Evolutionary conservation across 1,140 invertebrate genomes (phyloP).

Genomic region (Halesus radiatus): DNA sequence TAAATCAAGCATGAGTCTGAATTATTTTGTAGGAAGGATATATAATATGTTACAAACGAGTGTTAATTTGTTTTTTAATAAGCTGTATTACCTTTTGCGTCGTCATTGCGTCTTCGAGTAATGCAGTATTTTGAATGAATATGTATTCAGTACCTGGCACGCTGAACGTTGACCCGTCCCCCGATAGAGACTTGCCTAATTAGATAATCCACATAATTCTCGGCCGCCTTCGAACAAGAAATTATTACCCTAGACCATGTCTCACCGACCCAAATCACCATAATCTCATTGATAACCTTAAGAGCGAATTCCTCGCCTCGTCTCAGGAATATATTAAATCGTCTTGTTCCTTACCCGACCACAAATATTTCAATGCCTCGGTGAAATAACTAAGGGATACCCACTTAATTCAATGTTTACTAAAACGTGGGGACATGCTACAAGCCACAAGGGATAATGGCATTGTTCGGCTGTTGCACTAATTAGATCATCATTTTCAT

Average conservation of each 20-base stretch:
- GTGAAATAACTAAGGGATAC: conserved; percentile 13
- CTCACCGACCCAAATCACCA: conserved; percentile 34
- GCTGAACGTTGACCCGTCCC: background rate
- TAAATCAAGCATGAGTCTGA: too few species aligned
- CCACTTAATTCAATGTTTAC: conserved; percentile 25
- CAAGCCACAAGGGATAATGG: background rate
- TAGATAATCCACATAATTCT: conserved; percentile 29
- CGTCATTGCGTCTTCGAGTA: too few species aligned
- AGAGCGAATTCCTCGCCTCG: conserved; percentile 25
- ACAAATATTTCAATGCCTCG: conserved; percentile 39
- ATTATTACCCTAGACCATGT: conserved; percentile 38
- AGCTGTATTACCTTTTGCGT: too few species aligned
- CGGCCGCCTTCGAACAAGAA: conserved; percentile 6
- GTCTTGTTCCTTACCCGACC: conserved; percentile 29
- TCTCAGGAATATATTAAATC: conserved; percentile 44
- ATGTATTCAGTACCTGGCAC: too few species aligned
- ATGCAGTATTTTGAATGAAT: too few species aligned
- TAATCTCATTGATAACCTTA: conserved; percentile 38
- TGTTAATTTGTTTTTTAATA: too few species aligned
- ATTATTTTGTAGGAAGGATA: too few species aligned
- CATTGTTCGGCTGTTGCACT: conserved; percentile 25
- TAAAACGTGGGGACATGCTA: background rate
- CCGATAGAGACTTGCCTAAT: background rate
- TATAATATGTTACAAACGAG: too few species aligned
- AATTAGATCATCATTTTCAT: background rate